Evolutionary conservation across 2,797 vertebrate genomes (phyloP).

Genomic region (Poecile montanus): DNA sequence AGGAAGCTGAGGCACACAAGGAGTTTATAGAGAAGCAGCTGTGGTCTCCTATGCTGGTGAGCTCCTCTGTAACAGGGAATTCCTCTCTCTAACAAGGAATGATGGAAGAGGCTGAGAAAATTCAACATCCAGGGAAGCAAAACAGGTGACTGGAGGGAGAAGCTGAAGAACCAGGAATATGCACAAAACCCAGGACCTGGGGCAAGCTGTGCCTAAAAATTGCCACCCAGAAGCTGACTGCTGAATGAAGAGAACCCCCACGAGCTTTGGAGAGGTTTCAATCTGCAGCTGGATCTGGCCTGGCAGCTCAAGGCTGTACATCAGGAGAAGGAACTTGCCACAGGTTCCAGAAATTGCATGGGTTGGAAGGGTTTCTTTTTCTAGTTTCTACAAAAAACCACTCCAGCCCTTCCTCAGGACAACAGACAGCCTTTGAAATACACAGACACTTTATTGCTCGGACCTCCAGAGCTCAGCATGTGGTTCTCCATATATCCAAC

Average conservation of each 20-base stretch:
- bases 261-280: background rate
- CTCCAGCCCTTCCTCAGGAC: background rate
- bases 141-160: background rate
- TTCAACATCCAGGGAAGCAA: background rate
- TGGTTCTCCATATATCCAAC: background rate
- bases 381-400: background rate
- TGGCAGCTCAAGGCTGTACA: background rate
- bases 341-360: background rate
- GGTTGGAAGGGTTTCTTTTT: background rate
- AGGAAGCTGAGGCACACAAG: background rate
- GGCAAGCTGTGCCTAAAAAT: fast-evolving
- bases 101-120: background rate
- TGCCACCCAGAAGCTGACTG: background rate
- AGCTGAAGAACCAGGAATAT: background rate
- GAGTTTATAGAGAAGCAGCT: background rate
- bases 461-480: fast-evolving
- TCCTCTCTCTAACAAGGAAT: background rate
- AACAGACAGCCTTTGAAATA: background rate
- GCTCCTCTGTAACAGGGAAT: background rate
- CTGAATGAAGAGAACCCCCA: background rate
- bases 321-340: background rate
- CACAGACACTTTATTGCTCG: fast-evolving
- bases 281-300: background rate
- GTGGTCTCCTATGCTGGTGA: background rate
- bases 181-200: background rate